Conservation (phyloP, 2,113 vertebrate species). For the Zapornia atra region DNA sequence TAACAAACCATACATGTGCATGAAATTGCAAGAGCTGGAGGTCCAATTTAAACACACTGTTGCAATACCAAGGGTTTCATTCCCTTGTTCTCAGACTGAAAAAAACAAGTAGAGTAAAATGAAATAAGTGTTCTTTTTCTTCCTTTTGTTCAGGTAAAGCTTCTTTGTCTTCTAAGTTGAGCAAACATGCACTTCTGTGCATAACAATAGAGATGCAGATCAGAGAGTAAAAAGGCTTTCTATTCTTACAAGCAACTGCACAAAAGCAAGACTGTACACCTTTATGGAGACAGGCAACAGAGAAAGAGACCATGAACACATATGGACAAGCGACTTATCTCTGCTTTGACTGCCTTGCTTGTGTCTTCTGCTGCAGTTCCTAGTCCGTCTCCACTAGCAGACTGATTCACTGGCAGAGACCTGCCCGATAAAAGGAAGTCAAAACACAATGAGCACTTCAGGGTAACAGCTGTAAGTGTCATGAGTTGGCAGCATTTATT, state of each 20-base stretch:
- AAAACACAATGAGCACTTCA: slow-evolving; percentile 16
- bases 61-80: background rate
- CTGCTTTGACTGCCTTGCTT: background rate
- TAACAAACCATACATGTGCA: background rate
- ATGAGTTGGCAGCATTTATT: slow-evolving; percentile 14
- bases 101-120: background rate
- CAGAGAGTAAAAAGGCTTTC: background rate
- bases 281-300: background rate
- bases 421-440: slow-evolving; percentile 34
- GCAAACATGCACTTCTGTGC: background rate
- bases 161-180: background rate
- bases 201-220: background rate
- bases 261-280: background rate
- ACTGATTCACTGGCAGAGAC: slow-evolving; percentile 52
- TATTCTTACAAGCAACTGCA: background rate
- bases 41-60: background rate
- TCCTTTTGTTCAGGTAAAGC: background rate
- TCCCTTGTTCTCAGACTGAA: background rate
- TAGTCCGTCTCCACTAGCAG: background rate
- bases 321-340: background rate
- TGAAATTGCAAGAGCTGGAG: background rate
- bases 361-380: background rate
- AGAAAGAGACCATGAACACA: background rate
- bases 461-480: background rate
- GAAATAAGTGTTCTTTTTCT: background rate